Evolutionary conservation across 2,888 invertebrate species (phyloP).

Genomic region (Idaea dimidiata): DNA sequence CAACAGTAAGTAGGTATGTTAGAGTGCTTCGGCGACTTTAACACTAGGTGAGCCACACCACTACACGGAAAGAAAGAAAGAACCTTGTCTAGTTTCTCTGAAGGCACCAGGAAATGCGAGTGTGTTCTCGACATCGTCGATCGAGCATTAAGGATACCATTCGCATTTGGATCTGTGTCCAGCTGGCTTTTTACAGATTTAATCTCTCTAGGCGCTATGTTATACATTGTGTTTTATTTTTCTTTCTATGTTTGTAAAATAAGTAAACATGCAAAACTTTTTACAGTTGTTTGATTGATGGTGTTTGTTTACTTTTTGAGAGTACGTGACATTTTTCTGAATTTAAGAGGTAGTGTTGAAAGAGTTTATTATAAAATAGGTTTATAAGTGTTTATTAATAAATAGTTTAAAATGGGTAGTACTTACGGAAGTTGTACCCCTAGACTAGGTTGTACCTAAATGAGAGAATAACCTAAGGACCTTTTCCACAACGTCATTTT

Average conservation of each 20-base stretch:
- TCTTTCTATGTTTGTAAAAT: slow-evolving; percentile 6
- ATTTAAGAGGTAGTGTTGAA: no score
- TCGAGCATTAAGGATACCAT: background rate
- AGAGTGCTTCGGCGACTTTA: no score
- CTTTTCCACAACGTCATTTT: no score
- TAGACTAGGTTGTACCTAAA: no score
- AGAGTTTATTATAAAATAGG: no score
- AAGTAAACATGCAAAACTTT: background rate
- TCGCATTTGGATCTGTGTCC: slow-evolving; percentile 37
- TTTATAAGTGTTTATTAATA: no score
- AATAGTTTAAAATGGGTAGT: no score
- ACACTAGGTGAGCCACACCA: no score
- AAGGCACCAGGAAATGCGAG: slow-evolving; percentile 67
- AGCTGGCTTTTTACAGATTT: slow-evolving; percentile 51
- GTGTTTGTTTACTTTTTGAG: background rate
- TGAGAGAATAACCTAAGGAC: no score
- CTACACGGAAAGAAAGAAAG: no score
- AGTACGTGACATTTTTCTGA: background rate
- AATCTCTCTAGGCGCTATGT: slow-evolving; percentile 42
- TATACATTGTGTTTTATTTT: slow-evolving; percentile 37
- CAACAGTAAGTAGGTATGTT: no score
- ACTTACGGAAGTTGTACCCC: no score
- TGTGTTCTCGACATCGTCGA: slow-evolving; percentile 45
- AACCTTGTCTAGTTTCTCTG: slow-evolving; percentile 74
- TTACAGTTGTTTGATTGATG: background rate